Evolutionary conservation across 2,888 invertebrate genomes (phyloP).

Genomic region (Odontomyia ornata): DNA sequence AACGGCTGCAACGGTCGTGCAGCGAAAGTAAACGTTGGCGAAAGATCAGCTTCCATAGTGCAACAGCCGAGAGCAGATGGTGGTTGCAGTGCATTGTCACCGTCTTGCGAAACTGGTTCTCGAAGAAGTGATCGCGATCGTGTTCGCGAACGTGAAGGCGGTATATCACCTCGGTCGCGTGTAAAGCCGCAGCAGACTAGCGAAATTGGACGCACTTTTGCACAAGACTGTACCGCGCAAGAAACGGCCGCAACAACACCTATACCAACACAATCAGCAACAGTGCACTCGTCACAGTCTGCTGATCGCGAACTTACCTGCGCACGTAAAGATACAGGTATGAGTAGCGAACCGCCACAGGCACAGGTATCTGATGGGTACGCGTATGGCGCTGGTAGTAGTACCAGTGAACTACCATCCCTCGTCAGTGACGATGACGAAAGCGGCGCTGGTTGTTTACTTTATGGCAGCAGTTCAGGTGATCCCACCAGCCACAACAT

Average conservation of each 20-base stretch:
- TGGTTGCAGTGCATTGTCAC: conserved; percentile 8
- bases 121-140: conserved; percentile 18
- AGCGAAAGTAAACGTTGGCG: conserved; percentile 43
- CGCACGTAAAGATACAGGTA: conserved; percentile 19
- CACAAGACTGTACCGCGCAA: conserved; percentile 48
- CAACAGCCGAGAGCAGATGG: conserved; percentile 17
- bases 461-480: conserved; percentile 26
- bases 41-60: conserved; percentile 10
- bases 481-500: conserved; percentile 35
- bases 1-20: conserved; percentile 2
- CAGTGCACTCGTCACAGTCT: background rate
- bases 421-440: background rate
- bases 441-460: conserved; percentile 40
- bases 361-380: background rate
- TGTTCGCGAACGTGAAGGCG: conserved; percentile 42
- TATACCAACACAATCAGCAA: background rate
- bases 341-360: background rate
- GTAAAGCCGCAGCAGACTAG: conserved; percentile 7
- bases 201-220: conserved; percentile 15
- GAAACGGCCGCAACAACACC: conserved; percentile 54
- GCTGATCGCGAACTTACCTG: conserved; percentile 9
- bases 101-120: conserved; percentile 38
- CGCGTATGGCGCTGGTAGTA: background rate
- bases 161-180: conserved; percentile 41
- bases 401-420: background rate